Evolutionary conservation across 2,888 invertebrate species (phyloP).

Genomic region (Agriopis leucophaearia): DNA sequence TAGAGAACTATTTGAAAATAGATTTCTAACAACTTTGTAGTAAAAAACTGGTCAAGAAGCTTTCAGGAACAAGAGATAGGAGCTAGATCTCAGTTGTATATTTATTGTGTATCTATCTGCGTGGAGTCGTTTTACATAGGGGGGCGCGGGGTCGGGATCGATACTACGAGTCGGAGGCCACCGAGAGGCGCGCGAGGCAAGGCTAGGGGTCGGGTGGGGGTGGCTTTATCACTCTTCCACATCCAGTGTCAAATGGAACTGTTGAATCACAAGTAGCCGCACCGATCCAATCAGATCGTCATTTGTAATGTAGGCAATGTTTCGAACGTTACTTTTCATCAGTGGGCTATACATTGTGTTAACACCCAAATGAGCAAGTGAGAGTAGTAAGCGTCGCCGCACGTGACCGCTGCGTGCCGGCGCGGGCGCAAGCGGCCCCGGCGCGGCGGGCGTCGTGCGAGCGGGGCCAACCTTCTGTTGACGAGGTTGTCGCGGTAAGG

Average conservation of each 20-base stretch:
- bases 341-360: conserved; percentile 75
- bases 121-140: conserved; percentile 42
- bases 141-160: conserved; percentile 44
- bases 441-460: conserved; percentile 49
- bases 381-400: conserved; percentile 69
- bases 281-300: conserved; percentile 61
- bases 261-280: conserved; percentile 77
- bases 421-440: conserved; percentile 28
- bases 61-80: conserved; percentile 37
- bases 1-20: conserved; percentile 67
- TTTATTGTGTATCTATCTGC: conserved; percentile 58
- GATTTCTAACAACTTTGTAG: conserved; percentile 54
- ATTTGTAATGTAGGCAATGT: conserved; percentile 38
- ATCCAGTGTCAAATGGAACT: conserved; percentile 77
- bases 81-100: conserved; percentile 50
- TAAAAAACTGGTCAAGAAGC: conserved; percentile 38
- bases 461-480: conserved; percentile 95
- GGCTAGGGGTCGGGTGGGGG: conserved; percentile 46
- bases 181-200: conserved; percentile 40
- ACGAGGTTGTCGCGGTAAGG: conserved; percentile 99
- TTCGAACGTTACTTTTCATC: conserved; percentile 38
- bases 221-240: conserved; percentile 83
- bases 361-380: conserved; percentile 73
- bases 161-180: conserved; percentile 44
- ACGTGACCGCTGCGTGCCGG: conserved; percentile 46